Percentiles rank a stretch among this genome's conserved stretches.
phyloP scores from a whole-genome alignment of 2,797 vertebrate species.

The Peromyscus attwateri region DNA sequence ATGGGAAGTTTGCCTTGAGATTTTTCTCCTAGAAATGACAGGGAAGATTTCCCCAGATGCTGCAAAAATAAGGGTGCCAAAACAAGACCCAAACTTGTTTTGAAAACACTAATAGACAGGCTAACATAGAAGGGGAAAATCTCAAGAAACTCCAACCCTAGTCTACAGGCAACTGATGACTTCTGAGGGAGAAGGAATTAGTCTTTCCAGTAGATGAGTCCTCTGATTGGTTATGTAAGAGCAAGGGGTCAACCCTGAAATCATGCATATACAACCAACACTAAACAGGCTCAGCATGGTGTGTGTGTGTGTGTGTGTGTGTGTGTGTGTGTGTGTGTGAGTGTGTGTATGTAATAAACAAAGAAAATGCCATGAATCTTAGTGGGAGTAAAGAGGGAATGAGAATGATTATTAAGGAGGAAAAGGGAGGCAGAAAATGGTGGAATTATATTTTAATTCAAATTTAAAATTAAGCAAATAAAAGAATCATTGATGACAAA shows the following conservation, averaged over 20 bases:
- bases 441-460: background rate
- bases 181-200: too few species aligned
- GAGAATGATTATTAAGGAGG: background rate
- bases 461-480: background rate
- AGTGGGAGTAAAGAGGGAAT: too few species aligned
- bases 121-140: background rate
- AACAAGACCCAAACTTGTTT: too few species aligned
- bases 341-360: background rate
- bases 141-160: too few species aligned
- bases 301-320: background rate
- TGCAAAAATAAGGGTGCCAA: too few species aligned
- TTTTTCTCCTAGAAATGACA: background rate
- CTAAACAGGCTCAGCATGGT: background rate
- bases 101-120: background rate
- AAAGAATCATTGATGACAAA: background rate
- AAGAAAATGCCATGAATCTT: background rate
- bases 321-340: too few species aligned
- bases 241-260: background rate
- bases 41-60: background rate
- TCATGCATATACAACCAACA: background rate
- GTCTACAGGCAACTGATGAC: background rate
- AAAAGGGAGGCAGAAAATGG: background rate
- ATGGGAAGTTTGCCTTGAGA: background rate
- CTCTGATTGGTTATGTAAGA: background rate
- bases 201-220: background rate